These are phyloP conservation scores for Bostrychus sinensis DNA, from an alignment of 2,113 vertebrate species.

Conservation along the genomic window DNA sequence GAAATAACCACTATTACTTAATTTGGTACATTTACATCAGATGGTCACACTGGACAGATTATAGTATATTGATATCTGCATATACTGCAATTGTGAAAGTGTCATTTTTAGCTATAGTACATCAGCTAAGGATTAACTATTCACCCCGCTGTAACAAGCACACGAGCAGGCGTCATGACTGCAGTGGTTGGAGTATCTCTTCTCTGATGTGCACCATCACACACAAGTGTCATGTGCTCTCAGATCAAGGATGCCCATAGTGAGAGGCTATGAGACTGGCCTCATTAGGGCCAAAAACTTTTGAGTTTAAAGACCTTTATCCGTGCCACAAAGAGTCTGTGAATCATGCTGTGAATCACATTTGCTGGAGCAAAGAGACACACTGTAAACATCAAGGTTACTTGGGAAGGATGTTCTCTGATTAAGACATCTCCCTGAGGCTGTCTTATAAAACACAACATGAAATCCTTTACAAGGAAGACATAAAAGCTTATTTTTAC, in stretches of 20 bases:
- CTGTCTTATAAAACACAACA: constrained; percentile 1
- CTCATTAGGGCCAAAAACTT: constrained; percentile 66
- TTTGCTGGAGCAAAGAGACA: constrained; percentile 20
- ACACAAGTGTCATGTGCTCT: constrained; percentile 44
- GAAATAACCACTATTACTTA: too few relatives aligned
- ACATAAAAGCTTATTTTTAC: not conserved
- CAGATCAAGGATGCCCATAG: constrained; percentile 56
- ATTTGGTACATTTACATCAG: too few relatives aligned
- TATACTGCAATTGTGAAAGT: not conserved
- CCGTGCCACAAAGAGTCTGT: constrained; percentile 29
- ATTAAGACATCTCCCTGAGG: constrained; percentile 19
- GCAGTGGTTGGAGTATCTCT: constrained; percentile 47
- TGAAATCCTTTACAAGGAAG: not conserved
- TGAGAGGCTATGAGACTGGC: constrained; percentile 30
- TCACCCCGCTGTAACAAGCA: constrained; percentile 47
- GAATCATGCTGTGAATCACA: constrained; percentile 31
- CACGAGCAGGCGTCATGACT: constrained; percentile 45
- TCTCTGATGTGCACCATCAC: constrained; percentile 63
- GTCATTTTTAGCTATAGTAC: constrained; percentile 1
- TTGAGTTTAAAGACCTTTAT: constrained; percentile 50
- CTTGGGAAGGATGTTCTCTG: constrained; percentile 12
- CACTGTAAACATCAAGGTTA: constrained; percentile 27
- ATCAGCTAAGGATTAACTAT: constrained; percentile 40
- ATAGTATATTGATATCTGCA: not conserved
- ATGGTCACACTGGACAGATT: not conserved